Conservation (phyloP, 2,888 invertebrate genomes). For the Lepidocyrtinus sp. region DNA sequence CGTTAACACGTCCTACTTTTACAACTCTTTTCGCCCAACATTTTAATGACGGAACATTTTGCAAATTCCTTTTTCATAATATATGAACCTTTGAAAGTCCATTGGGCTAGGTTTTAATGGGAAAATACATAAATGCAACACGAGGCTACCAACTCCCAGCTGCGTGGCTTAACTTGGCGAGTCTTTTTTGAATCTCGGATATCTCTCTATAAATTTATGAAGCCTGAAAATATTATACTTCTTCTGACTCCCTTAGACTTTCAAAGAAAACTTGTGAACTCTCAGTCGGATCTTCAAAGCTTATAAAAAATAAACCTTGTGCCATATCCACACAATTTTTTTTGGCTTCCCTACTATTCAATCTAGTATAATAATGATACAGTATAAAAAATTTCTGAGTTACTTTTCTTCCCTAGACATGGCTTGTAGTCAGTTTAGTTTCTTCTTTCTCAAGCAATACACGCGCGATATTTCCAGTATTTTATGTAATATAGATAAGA, state of each 20-base stretch:
- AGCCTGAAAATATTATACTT: too few relatives aligned
- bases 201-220: slow-evolving; percentile 55
- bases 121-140: slow-evolving; percentile 9
- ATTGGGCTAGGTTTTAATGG: background rate
- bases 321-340: too few relatives aligned
- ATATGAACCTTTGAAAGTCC: slow-evolving; percentile 1
- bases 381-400: background rate
- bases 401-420: background rate
- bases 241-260: too few relatives aligned
- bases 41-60: slow-evolving; percentile 14
- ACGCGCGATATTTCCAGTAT: slow-evolving; percentile 13
- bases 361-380: background rate
- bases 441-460: slow-evolving; percentile 9
- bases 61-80: slow-evolving; percentile 7
- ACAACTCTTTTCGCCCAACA: slow-evolving; percentile 8
- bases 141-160: slow-evolving; percentile 1
- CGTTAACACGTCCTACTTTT: slow-evolving; percentile 8
- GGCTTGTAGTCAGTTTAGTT: slow-evolving; percentile 17
- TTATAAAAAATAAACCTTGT: too few relatives aligned
- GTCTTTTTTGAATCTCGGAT: slow-evolving; percentile 37
- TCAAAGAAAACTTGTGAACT: too few relatives aligned
- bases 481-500: slow-evolving; percentile 49
- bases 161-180: background rate
- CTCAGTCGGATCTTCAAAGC: too few relatives aligned
- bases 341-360: too few relatives aligned